Base-by-base conservation (phyloP, 2,888 invertebrate genomes). In the Sylvicola cinctus region DNA sequence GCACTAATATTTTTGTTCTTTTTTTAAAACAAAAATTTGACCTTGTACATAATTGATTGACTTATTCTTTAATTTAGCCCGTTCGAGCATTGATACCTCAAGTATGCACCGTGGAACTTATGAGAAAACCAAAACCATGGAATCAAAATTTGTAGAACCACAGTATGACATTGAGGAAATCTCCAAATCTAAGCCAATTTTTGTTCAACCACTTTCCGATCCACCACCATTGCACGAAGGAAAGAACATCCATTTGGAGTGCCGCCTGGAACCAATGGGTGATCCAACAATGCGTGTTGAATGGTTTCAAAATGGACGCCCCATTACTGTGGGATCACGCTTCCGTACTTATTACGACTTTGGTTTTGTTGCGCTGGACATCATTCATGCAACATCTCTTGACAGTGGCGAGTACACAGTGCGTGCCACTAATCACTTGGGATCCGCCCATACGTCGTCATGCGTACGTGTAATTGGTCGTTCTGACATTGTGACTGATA, bases 351-450 rank as follows among this genome's bases (percentile, higher is more conserved):
- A 90, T 53, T 84, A 90, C 49, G 96, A 98, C 52, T 96, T 96
- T 54, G 96, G 96, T 13, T 93, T 87, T 54, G 90, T 96, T 35
- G 90, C 95, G 26, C 61, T 98, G 44, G 96, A 96, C 49, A 90
- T 98, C 39, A 73, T 91, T 40, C 85, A 91, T 51, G 79, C 87
- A 14, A 88, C 84, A 36, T 78, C 87, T n/a, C 68, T 81, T 38
- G 98, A 98, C 59, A 79, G 87, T 26, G 93, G 93, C 34, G 88
- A 88, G 61, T 98, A 96, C 50, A 95, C 88, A 2, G 85, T 79
- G 29, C 66, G 85, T 40, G 95, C 95, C 17, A 81, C 84, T 2
- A 96, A 96, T 51, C 85, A 85, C 48, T 67, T 90, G 28, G 96
- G 96, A 25, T 75, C 81, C 13, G 90, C 90, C 11, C 85, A 87